Percentiles rank a stretch among this genome's conserved stretches.
These are phyloP conservation scores for Piliocolobus tephrosceles DNA, from an alignment of 2,113 vertebrate species.

Conservation along the genomic window DNA sequence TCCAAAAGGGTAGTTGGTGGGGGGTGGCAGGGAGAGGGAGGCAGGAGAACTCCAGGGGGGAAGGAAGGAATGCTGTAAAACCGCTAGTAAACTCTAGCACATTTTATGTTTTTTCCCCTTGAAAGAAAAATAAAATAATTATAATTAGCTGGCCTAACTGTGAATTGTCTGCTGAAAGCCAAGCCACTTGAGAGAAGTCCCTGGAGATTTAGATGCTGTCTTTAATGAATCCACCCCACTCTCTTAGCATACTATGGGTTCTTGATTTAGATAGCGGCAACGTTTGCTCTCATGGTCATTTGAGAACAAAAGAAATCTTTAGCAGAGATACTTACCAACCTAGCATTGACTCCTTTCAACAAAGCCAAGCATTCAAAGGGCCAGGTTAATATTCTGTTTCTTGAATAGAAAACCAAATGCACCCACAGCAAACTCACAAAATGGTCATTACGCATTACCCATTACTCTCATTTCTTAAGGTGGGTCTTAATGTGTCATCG, in stretches of 20 bases:
- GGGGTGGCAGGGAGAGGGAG: background rate
- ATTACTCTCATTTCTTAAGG: background rate
- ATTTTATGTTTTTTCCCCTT: constrained; percentile 72
- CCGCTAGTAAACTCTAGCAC: constrained; percentile 72
- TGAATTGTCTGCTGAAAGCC: constrained; percentile 64
- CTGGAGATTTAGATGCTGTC: background rate
- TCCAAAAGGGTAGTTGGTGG: background rate
- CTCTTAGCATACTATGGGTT: background rate
- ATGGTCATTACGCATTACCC: background rate
- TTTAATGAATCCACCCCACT: background rate
- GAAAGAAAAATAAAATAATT: constrained; percentile 80
- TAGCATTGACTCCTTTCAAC: background rate
- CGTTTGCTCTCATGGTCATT: background rate
- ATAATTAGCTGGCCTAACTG: constrained; percentile 68
- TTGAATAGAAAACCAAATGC: background rate
- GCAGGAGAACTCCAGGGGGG: constrained; percentile 53
- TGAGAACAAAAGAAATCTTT: constrained; percentile 48
- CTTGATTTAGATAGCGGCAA: background rate
- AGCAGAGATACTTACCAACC: background rate
- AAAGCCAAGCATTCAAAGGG: background rate
- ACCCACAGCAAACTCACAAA: background rate
- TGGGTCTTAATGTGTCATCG: background rate
- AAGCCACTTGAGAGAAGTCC: constrained; percentile 38
- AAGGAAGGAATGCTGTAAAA: constrained; percentile 75
- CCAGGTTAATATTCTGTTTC: background rate